A percentile compares a stretch with the other conserved stretches of the same genome.
Conservation (phyloP, 2,797 vertebrate genomes). For the Antennarius maculatus region DNA sequence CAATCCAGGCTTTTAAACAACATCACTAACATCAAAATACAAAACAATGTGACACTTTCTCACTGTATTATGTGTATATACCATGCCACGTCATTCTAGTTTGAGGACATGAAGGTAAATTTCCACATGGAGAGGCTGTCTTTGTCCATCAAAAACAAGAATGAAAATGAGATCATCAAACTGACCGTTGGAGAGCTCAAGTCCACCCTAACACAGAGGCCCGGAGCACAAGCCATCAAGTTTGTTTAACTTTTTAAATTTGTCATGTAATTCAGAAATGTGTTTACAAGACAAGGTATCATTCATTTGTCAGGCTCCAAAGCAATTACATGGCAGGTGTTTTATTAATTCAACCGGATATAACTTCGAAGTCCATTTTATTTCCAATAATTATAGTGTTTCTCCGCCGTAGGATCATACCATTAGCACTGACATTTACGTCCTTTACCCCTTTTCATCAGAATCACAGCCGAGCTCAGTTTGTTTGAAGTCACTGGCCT, state of each 20-base stretch:
- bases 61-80: neutral
- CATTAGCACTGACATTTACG: constrained; percentile 22
- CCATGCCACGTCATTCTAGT: constrained; percentile 78
- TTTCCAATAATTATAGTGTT: too few species aligned
- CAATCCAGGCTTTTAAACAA: neutral
- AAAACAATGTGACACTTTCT: neutral
- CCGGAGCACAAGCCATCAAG: constrained; percentile 96
- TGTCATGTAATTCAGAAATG: neutral
- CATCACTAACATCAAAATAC: neutral
- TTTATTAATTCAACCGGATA: too few species aligned
- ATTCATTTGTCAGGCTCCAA: too few species aligned
- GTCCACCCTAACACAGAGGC: constrained; percentile 88
- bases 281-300: neutral
- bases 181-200: constrained; percentile 88
- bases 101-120: constrained; percentile 92
- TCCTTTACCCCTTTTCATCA: constrained; percentile 55
- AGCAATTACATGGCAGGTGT: too few species aligned
- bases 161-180: constrained; percentile 87
- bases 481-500: constrained; percentile 91
- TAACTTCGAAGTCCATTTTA: too few species aligned
- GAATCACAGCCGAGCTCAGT: constrained; percentile 87
- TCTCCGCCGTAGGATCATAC: neutral
- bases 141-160: constrained; percentile 87
- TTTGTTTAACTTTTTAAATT: constrained; percentile 55
- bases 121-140: constrained; percentile 90